Percentiles rank a stretch among this genome's conserved stretches.
Conservation (phyloP, 2,888 invertebrate species). For the Volucella zonaria region DNA sequence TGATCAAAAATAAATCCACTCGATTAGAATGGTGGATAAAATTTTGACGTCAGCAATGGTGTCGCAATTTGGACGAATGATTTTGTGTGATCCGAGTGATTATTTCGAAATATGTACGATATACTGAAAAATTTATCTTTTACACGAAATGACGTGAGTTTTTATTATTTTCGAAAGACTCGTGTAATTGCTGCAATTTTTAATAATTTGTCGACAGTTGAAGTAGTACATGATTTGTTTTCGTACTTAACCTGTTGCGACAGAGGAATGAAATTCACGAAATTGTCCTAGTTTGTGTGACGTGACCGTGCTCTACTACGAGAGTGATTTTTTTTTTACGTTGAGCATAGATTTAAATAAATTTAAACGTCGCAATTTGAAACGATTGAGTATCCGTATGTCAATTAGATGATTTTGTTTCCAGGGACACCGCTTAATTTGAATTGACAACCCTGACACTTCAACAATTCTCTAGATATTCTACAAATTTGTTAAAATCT, state of each 20-base stretch:
- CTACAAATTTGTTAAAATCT: not conserved
- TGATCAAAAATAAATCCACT: constrained; percentile 55
- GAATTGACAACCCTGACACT: constrained; percentile 16
- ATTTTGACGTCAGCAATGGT: constrained; percentile 61
- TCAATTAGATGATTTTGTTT: not conserved
- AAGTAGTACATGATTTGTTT: constrained; percentile 19
- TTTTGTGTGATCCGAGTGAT: constrained; percentile 59
- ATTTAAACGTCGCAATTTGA: constrained; percentile 48
- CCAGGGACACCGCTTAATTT: constrained; percentile 12
- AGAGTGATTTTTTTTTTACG: constrained; percentile 8
- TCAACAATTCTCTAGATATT: constrained; percentile 17
- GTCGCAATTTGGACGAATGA: constrained; percentile 69
- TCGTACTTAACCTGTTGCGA: not conserved
- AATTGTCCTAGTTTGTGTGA: constrained; percentile 43
- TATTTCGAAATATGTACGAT: constrained; percentile 58
- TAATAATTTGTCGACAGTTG: constrained; percentile 25
- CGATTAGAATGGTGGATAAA: constrained; percentile 29
- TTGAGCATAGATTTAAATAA: not conserved
- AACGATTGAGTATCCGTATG: not conserved
- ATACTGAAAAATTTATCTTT: constrained; percentile 65
- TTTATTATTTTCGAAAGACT: constrained; percentile 50
- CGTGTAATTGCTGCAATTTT: constrained; percentile 49
- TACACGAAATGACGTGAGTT: constrained; percentile 47
- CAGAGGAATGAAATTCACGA: not conserved
- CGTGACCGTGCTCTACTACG: constrained; percentile 40